phyloP scores from a whole-genome alignment of 2,888 invertebrate genomes.

The Lasius platythorax region DNA sequence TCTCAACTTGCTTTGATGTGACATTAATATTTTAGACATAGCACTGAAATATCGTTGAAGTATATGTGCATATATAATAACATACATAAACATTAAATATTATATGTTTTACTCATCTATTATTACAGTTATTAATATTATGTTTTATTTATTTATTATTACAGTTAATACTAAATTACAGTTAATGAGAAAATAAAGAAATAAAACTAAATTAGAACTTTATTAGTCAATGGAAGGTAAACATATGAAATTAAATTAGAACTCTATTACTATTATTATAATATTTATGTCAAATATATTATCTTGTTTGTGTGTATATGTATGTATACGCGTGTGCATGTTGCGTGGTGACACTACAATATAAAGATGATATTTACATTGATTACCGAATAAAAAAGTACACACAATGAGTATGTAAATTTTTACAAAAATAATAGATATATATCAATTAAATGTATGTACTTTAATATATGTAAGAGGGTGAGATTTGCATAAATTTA shows the following conservation, averaged over 20 bases:
- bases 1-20: slow-evolving; percentile 78
- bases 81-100: background rate
- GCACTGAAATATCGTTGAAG: background rate
- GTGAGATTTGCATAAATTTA: background rate
- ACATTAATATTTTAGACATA: background rate
- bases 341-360: background rate
- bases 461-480: background rate
- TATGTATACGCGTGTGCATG: background rate
- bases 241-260: background rate
- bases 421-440: background rate
- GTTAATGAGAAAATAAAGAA: background rate
- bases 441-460: background rate
- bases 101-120: background rate
- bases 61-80: background rate
- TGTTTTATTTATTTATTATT: background rate
- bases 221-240: background rate
- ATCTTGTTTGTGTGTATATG: background rate
- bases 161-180: background rate
- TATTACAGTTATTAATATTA: background rate
- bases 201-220: background rate
- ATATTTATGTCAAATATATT: background rate
- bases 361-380: background rate
- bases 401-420: background rate
- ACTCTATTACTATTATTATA: background rate
- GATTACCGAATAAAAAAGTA: background rate